Evolutionary conservation across 2,888 invertebrate species (phyloP).

Genomic region (Ligdia adustata): DNA sequence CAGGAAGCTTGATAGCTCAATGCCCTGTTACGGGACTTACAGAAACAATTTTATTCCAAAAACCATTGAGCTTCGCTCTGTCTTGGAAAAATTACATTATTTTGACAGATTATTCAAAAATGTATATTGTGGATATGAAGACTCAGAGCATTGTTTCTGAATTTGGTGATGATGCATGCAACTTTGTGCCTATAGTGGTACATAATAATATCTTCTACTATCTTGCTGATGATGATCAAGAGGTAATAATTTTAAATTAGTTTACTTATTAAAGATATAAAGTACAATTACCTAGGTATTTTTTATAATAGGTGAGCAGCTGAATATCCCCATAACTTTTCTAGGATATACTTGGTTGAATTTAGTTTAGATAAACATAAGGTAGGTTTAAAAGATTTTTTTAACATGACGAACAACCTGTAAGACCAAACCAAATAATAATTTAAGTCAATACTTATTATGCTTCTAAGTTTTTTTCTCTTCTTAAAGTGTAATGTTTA

Average conservation of each 20-base stretch:
- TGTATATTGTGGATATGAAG: constrained; percentile 62
- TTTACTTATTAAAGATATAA: too few species aligned
- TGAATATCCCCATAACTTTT: too few species aligned
- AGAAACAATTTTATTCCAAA: constrained; percentile 36
- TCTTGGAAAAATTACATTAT: constrained; percentile 59
- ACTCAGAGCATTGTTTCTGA: constrained; percentile 49
- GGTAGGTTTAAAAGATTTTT: too few species aligned
- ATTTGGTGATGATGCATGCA: constrained; percentile 37
- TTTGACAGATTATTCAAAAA: constrained; percentile 49
- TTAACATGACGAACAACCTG: too few species aligned
- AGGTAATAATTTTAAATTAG: constrained; percentile 48
- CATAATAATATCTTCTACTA: constrained; percentile 63
- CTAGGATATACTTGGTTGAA: too few species aligned
- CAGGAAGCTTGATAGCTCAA: constrained; percentile 43
- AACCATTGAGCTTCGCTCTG: constrained; percentile 44
- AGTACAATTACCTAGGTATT: too few species aligned
- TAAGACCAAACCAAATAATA: too few species aligned
- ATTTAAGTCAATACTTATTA: too few species aligned
- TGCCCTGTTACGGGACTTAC: constrained; percentile 61
- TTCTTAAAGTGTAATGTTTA: too few species aligned
- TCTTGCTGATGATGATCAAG: constrained; percentile 50
- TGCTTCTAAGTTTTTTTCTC: too few species aligned
- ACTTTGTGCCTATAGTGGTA: constrained; percentile 50
- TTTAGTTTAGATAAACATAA: too few species aligned
- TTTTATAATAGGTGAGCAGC: too few species aligned